phyloP scores from a whole-genome alignment of 1,140 invertebrate species.

The Drosophila jambulina region DNA sequence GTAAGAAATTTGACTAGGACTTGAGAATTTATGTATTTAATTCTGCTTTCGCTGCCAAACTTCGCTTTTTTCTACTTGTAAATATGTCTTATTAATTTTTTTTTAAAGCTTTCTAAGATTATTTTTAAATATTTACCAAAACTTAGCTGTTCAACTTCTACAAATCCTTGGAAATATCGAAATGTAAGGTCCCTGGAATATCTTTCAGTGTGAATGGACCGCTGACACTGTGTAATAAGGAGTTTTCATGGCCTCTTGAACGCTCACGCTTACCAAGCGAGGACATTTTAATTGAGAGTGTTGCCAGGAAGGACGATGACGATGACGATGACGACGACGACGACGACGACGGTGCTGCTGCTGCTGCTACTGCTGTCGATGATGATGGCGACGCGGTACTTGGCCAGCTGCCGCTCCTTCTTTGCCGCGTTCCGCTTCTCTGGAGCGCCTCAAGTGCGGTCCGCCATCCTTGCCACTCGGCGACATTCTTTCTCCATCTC shows the following conservation, averaged over 20 bases:
- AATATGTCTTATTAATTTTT: no score
- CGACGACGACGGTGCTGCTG: background rate
- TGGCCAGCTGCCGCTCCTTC: conserved; percentile 72
- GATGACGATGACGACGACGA: conserved; percentile 19
- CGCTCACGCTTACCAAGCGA: conserved; percentile 82
- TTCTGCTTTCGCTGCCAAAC: no score
- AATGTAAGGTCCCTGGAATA: background rate
- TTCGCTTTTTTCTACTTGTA: no score
- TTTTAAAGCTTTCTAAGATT: no score
- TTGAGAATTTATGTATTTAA: background rate
- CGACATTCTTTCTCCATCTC: conserved; percentile 42
- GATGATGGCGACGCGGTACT: conserved; percentile 59
- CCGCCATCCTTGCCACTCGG: conserved; percentile 40
- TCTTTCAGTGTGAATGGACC: conserved; percentile 20
- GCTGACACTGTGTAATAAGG: conserved; percentile 81
- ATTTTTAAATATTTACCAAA: no score
- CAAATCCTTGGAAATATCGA: no score
- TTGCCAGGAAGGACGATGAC: conserved; percentile 60
- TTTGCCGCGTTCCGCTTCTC: conserved; percentile 31
- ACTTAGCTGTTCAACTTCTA: no score
- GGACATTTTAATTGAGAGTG: conserved; percentile 83
- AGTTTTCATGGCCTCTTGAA: conserved; percentile 83
- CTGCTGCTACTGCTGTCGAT: conserved; percentile 11
- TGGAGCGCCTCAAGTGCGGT: conserved; percentile 66
- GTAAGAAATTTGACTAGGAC: background rate